Evolutionary conservation across 1,140 invertebrate species (phyloP), one percentile per base, ranked within the genome.

Genomic region (fruit fly (Drosophila melanogaster)): DNA sequence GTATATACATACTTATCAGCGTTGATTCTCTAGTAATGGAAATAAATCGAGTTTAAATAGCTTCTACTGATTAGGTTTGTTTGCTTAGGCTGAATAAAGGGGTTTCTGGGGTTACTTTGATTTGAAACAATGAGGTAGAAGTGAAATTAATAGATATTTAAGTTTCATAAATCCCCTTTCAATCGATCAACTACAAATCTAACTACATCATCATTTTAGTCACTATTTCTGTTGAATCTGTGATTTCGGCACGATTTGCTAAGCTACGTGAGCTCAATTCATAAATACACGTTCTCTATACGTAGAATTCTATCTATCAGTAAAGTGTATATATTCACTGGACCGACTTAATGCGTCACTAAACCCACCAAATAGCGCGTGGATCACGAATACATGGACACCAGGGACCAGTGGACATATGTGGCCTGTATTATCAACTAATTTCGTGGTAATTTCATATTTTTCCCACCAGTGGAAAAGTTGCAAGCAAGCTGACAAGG

Each of bases 391-490:
- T 30, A 41, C 26, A 24, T 5, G 2, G 51, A 51, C 46, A 33
- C 11, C 24, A 35, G 43, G 44, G 44, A 33, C 17, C 15, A 8
- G 7, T 35, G 41, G 37, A 12, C 51, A 30, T 37, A 22, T 65
- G 50, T 37, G 40, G 19, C 51, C 46, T 38, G 71, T 47, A 77
- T 66, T 76, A 76, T 77, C 64, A 59, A 56, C 73, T 77, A 77
- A 77, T 77, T 59, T 46, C 57, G 43, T 77, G 50, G 69, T 77
- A 55, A 77, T 77, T 76, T 47, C 38, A 19, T 51, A 26, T 77
- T 77, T 26, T 60, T 77, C 50, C 19, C 51, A 51, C 49, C 64
- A 67, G 53, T 59, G 73, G 73, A 76, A 76, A 67, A 54, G 37
- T 75, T 76, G 47, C 71, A 55, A 33, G 54, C 24, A 8, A 19